Evolutionary conservation across 2,797 vertebrate species (phyloP), one percentile per base, ranked within the genome.

Genomic region (Gambelia wislizenii): DNA sequence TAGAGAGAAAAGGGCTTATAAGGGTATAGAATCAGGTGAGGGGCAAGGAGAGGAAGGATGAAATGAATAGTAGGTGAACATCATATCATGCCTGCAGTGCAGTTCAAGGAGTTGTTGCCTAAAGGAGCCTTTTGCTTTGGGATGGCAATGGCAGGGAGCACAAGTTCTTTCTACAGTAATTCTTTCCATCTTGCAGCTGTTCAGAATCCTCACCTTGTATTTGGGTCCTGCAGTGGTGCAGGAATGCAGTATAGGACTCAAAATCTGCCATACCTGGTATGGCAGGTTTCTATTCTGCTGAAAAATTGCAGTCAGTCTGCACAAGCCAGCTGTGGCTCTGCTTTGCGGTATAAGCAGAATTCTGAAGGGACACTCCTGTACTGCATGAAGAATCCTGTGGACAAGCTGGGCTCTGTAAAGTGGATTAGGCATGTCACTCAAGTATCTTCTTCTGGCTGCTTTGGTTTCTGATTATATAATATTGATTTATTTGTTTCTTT

Each of bases 401-500:
- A 25, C 39, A 44, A 49, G 56, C 10, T 10, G 8, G 22, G 8
- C 22, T 59, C 9, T 74, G 39, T 6, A 16, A 49, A 44, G 59
- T n/a, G 42, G 30, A 6, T n/a, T 36, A 70, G 44, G 36, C 33
- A 27, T 30, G 78, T 67, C 4, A 20, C 25, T 74, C 10, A 39
- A 42, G 25, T 61, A 30, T 49, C 0, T 3, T 85, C 36, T 80
- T n/a, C 27, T 30, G 36, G 27, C n/a, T 59, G 39, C 30, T 78
- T 84, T 67, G 74, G 33, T 42, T 80, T 79, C 49, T 81, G 4
- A 42, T 4, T 76, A 6, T 82, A 30, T 61, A 89, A 89, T 76
- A 25, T 36, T 30, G 30, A 27, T 25, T 33, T 47, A 4, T 81
- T 84, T 76, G 13, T n/a, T 67, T 91, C 61, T 79, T 47, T 89